These are phyloP conservation scores for Lonchura striata DNA, from an alignment of 2,113 vertebrate species.

Conservation along the genomic window DNA sequence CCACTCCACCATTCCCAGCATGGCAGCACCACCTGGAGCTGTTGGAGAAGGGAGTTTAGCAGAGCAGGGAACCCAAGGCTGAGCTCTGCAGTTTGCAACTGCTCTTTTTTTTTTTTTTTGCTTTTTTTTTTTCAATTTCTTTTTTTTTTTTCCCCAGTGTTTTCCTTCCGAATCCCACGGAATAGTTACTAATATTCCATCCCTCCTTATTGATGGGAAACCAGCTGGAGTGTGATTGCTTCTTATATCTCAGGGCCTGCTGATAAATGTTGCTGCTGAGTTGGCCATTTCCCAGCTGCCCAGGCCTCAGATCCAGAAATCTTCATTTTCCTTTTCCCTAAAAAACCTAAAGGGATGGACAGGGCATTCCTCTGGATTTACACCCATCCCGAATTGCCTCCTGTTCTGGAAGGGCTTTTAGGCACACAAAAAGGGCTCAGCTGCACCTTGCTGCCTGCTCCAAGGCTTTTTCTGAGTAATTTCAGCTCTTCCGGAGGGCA, in stretches of 20 bases:
- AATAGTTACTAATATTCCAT: constrained; percentile 9
- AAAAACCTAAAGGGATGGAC: neutral
- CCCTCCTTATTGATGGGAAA: neutral
- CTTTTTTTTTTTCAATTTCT: no score
- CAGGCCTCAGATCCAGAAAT: neutral
- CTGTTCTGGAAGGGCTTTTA: neutral
- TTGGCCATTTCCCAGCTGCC: constrained; percentile 7
- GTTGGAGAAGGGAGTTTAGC: neutral
- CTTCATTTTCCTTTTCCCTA: neutral
- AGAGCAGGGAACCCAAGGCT: neutral
- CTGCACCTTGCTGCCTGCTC: neutral
- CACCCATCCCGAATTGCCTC: rapidly evolving
- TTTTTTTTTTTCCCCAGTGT: no score
- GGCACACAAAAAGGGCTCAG: neutral
- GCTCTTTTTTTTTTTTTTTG: neutral
- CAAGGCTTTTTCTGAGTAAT: neutral
- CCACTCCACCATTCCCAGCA: neutral
- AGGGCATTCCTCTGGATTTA: neutral
- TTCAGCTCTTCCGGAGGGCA: neutral
- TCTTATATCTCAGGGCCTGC: neutral
- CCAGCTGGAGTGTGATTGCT: constrained; percentile 39
- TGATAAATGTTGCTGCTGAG: neutral
- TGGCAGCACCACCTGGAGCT: neutral
- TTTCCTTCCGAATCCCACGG: neutral
- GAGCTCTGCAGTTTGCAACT: neutral